Evolutionary conservation across 2,888 invertebrate species (phyloP).

Genomic region (Podotricha telesiphe): DNA sequence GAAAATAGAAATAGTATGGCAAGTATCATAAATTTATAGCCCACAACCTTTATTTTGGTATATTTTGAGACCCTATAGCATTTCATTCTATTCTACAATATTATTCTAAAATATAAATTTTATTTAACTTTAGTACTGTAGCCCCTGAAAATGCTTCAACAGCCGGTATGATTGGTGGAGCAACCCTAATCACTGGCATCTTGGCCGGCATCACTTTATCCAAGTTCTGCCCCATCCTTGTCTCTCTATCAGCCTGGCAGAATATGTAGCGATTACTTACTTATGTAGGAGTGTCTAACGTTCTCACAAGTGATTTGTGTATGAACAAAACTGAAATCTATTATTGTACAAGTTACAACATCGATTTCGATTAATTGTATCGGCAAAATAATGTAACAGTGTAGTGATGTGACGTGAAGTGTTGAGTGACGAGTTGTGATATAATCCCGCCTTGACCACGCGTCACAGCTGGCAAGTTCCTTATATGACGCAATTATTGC

Average conservation of each 20-base stretch:
- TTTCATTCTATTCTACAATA: too few species aligned
- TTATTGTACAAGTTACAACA: neutral
- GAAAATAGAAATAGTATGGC: too few species aligned
- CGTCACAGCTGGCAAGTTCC: slow-evolving; percentile 29
- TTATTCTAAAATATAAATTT: neutral
- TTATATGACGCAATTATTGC: slow-evolving; percentile 14
- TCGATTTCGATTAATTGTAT: slow-evolving; percentile 3
- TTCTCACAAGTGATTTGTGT: slow-evolving; percentile 50
- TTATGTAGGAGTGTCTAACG: slow-evolving; percentile 57
- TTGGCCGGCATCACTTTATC: slow-evolving; percentile 91
- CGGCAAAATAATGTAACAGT: neutral
- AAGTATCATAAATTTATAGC: too few species aligned
- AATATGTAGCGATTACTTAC: slow-evolving; percentile 62
- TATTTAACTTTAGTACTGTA: slow-evolving; percentile 85
- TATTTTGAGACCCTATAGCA: too few species aligned
- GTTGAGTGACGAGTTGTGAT: slow-evolving; percentile 30
- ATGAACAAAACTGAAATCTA: neutral
- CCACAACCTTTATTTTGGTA: too few species aligned
- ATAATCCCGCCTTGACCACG: slow-evolving; percentile 38
- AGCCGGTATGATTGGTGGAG: slow-evolving; percentile 98
- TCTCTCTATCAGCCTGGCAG: slow-evolving; percentile 59
- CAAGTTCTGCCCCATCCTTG: slow-evolving; percentile 86
- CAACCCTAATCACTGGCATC: slow-evolving; percentile 95
- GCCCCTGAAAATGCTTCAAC: slow-evolving; percentile 91
- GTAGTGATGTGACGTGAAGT: slow-evolving; percentile 25